Conservation (phyloP, 2,113 vertebrate genomes). For the Hyla sarda region DNA sequence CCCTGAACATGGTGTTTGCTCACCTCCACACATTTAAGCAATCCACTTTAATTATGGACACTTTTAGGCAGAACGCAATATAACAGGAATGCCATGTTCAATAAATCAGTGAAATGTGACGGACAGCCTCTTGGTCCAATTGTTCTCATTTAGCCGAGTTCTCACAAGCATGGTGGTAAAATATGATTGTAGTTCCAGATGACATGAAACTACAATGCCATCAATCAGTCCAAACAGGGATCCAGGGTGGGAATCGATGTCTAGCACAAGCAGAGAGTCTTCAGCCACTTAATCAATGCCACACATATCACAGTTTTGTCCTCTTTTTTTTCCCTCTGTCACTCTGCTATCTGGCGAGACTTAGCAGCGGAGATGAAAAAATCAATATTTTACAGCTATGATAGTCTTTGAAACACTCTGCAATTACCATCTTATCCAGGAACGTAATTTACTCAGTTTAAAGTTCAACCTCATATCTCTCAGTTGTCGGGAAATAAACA, state of each 20-base stretch:
- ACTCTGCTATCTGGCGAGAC: conserved; percentile 61
- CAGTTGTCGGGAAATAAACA: not conserved
- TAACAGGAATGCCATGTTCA: conserved; percentile 67
- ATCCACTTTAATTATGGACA: conserved; percentile 86
- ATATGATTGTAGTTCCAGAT: conserved; percentile 68
- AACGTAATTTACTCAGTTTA: conserved; percentile 56
- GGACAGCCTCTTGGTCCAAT: conserved; percentile 75
- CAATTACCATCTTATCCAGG: conserved; percentile 31
- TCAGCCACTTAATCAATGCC: conserved; percentile 63
- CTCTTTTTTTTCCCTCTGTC: conserved; percentile 53
- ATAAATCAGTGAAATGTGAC: conserved; percentile 77
- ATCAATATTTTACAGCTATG: conserved; percentile 58
- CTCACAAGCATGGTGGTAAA: conserved; percentile 70
- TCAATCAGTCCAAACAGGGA: conserved; percentile 66
- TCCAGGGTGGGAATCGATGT: conserved; percentile 68
- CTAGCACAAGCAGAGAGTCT: conserved; percentile 60
- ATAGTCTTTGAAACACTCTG: conserved; percentile 49
- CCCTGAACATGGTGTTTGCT: conserved; percentile 82
- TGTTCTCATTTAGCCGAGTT: conserved; percentile 76
- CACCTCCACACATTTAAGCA: conserved; percentile 85
- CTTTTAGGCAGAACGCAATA: conserved; percentile 78
- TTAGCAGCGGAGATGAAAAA: conserved; percentile 63
- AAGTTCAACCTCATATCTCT: conserved; percentile 47
- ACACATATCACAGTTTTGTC: conserved; percentile 61
- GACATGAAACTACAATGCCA: conserved; percentile 66